Evolutionary conservation across 2,888 invertebrate species (phyloP).

Genomic region (Laothoe populi): DNA sequence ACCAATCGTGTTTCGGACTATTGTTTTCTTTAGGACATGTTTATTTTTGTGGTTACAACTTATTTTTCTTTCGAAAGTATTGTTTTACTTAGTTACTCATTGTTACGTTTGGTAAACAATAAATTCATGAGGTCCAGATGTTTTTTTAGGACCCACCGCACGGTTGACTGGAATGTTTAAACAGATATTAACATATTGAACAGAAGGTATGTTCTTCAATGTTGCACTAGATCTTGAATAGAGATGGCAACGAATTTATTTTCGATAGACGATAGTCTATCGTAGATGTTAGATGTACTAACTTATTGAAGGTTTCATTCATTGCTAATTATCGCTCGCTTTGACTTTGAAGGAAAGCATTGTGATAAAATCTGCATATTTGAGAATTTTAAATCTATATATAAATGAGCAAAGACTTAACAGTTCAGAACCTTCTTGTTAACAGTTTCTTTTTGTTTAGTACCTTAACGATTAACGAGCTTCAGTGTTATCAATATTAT

Average conservation of each 20-base stretch:
- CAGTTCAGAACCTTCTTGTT: too few species aligned
- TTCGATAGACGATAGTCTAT: too few species aligned
- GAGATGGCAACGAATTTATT: neutral
- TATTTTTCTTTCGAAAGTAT: slow-evolving; percentile 49
- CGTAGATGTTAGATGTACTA: too few species aligned
- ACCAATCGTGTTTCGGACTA: slow-evolving; percentile 62
- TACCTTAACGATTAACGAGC: too few species aligned
- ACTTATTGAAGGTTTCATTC: too few species aligned
- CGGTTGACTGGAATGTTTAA: slow-evolving; percentile 15
- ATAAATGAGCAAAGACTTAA: too few species aligned
- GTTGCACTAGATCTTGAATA: neutral
- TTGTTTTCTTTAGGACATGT: slow-evolving; percentile 77
- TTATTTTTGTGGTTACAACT: slow-evolving; percentile 59
- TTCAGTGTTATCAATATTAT: too few species aligned
- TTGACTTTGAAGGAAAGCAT: too few species aligned
- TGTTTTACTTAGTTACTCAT: slow-evolving; percentile 44
- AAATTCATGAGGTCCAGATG: slow-evolving; percentile 20
- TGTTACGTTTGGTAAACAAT: slow-evolving; percentile 36
- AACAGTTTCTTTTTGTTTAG: too few species aligned
- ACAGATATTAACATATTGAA: slow-evolving; percentile 19
- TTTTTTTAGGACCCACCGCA: slow-evolving; percentile 22
- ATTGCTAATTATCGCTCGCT: too few species aligned
- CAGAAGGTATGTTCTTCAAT: neutral
- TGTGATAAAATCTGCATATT: too few species aligned
- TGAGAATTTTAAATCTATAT: too few species aligned